Conservation (phyloP, 2,888 invertebrate species). For the Rotaria magnacalcarata region DNA sequence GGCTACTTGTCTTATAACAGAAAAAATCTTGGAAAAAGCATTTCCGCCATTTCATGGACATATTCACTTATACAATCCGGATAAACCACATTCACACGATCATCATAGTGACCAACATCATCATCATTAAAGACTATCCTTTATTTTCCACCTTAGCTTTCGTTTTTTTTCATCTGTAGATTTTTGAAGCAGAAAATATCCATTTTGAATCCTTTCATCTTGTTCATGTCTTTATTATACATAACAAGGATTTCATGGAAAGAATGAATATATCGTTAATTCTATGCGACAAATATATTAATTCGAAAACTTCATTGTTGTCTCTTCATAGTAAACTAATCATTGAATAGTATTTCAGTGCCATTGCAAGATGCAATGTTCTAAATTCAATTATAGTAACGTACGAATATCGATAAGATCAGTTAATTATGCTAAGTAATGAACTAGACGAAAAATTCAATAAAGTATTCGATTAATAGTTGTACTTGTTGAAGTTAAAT, state of each 20-base stretch:
- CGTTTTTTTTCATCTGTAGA: not conserved
- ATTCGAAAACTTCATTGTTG: too few relatives aligned
- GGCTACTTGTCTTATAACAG: not conserved
- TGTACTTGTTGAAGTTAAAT: too few relatives aligned
- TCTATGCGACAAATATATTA: not conserved
- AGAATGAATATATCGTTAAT: not conserved
- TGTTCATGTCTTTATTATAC: not conserved
- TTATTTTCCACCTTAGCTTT: not conserved
- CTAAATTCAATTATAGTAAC: too few relatives aligned
- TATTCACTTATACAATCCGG: slow-evolving; percentile 32
- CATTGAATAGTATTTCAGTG: too few relatives aligned
- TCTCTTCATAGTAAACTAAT: too few relatives aligned
- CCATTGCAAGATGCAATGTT: too few relatives aligned
- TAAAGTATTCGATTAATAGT: too few relatives aligned
- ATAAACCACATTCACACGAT: slow-evolving; percentile 9
- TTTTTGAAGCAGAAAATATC: slow-evolving; percentile 16
- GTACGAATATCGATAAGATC: too few relatives aligned
- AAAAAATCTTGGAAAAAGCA: not conserved
- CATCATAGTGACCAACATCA: not conserved
- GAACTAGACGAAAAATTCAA: too few relatives aligned
- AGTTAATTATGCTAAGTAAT: too few relatives aligned
- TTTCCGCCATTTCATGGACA: slow-evolving; percentile 11
- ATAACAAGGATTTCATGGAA: not conserved
- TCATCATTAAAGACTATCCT: not conserved
- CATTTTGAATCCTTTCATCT: slow-evolving; percentile 9